A percentile compares a stretch with the other conserved stretches of the same genome.
Evolutionary conservation across 23 tunicate genomes (phyloP).

Genomic region (Trididemnum nubilum): DNA sequence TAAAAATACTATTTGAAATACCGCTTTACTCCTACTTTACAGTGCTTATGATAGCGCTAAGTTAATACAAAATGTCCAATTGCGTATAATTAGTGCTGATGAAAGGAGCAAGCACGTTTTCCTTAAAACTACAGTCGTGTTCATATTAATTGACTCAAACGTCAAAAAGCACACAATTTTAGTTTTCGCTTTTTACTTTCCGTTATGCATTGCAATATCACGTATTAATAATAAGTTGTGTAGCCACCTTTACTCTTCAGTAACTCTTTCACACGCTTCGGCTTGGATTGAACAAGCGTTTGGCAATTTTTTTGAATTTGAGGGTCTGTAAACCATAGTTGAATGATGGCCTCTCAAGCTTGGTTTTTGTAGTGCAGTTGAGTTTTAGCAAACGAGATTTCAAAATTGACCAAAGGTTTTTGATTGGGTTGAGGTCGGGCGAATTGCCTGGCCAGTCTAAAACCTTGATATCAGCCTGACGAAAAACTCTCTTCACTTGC

Average conservation of each 20-base stretch:
- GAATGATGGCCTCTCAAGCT: constrained; percentile 31
- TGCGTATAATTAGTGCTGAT: no score
- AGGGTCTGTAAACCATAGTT: constrained; percentile 12
- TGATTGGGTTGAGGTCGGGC: no score
- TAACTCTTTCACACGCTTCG: constrained; percentile 26
- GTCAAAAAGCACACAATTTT: constrained; percentile 11
- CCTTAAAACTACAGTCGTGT: constrained; percentile 13
- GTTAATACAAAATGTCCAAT: no score
- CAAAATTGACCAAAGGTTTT: constrained; percentile 7
- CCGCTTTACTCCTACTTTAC: no score
- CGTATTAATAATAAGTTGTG: background rate
- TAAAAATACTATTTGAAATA: no score
- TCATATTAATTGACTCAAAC: constrained; percentile 26
- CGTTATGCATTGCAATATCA: background rate
- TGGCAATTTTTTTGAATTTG: constrained; percentile 17
- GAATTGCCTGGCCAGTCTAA: no score
- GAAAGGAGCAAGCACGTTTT: no score
- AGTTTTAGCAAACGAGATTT: constrained; percentile 32
- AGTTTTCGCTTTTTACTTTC: background rate
- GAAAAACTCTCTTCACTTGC: no score
- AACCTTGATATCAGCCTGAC: no score
- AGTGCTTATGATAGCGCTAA: no score
- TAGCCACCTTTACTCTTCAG: constrained; percentile 14
- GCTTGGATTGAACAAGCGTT: constrained; percentile 27
- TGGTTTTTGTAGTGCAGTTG: constrained; percentile 22